Conservation (phyloP, 2,888 invertebrate species). For the Rhaphigaster nebulosa region DNA sequence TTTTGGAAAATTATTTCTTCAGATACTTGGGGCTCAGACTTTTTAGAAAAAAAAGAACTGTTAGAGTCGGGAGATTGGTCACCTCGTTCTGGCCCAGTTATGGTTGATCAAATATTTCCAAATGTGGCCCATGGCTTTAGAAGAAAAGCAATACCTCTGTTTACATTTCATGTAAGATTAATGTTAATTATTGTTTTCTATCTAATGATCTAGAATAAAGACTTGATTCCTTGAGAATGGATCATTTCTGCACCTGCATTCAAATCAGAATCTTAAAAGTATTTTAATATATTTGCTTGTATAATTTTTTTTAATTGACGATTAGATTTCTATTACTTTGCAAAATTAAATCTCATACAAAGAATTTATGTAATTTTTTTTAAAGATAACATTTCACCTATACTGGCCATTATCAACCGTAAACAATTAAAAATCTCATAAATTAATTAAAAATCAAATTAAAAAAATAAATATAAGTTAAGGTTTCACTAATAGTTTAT, state of each 20-base stretch:
- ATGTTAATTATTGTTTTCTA: background rate
- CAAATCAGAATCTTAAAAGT: no score
- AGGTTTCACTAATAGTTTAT: no score
- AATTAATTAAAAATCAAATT: no score
- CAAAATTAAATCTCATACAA: no score
- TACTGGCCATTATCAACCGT: no score
- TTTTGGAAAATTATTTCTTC: constrained; percentile 73
- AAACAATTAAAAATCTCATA: no score
- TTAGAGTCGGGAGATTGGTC: constrained; percentile 81
- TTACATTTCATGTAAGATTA: constrained; percentile 83
- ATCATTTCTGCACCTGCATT: background rate
- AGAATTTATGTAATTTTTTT: no score
- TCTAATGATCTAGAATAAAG: background rate
- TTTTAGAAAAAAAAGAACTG: constrained; percentile 67
- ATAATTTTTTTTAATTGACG: no score
- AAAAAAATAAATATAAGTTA: no score
- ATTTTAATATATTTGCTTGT: no score
- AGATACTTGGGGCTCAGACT: constrained; percentile 73
- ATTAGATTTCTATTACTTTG: no score
- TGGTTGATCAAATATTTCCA: constrained; percentile 82
- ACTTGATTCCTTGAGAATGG: background rate
- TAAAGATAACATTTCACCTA: no score
- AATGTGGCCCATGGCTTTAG: constrained; percentile 85
- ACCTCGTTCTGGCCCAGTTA: constrained; percentile 77
- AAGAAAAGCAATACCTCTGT: constrained; percentile 79